Conservation (phyloP, 2,888 invertebrate species). For the Parascotia fuliginaria region DNA sequence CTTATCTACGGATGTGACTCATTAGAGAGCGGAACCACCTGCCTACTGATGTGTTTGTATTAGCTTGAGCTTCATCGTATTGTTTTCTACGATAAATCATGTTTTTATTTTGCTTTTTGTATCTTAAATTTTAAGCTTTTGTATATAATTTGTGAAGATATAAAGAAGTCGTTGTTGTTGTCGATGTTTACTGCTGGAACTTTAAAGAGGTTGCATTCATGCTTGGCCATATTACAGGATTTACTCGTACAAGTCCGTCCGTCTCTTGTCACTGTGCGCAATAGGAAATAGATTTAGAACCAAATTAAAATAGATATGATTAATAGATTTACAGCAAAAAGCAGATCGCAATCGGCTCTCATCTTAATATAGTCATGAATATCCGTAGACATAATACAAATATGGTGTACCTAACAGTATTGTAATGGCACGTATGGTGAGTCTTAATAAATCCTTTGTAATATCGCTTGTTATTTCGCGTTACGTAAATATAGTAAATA, state of each 20-base stretch:
- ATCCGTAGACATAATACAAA: constrained; percentile 9
- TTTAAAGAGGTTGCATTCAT: no score
- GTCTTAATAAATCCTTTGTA: constrained; percentile 32
- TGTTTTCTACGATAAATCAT: constrained; percentile 6
- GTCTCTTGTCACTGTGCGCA: not conserved
- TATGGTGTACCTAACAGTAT: constrained; percentile 3
- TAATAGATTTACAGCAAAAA: not conserved
- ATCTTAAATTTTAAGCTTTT: not conserved
- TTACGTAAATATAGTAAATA: constrained; percentile 45
- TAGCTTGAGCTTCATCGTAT: constrained; percentile 7
- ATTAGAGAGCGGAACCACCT: constrained; percentile 36
- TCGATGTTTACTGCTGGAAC: no score
- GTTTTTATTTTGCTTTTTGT: not conserved
- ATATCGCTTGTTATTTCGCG: constrained; percentile 33
- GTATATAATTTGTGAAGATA: not conserved
- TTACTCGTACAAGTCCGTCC: no score
- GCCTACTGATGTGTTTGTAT: constrained; percentile 18
- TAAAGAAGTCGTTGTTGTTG: no score
- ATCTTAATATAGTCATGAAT: constrained; percentile 8
- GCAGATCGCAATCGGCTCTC: not conserved
- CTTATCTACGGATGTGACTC: constrained; percentile 34
- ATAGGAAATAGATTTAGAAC: not conserved
- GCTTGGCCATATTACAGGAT: no score
- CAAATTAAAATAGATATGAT: not conserved
- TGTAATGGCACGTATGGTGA: constrained; percentile 17